These are phyloP conservation scores for Ramazzottius varieornatus DNA, from an alignment of 2,888 invertebrate genomes.

Conservation along the genomic window DNA sequence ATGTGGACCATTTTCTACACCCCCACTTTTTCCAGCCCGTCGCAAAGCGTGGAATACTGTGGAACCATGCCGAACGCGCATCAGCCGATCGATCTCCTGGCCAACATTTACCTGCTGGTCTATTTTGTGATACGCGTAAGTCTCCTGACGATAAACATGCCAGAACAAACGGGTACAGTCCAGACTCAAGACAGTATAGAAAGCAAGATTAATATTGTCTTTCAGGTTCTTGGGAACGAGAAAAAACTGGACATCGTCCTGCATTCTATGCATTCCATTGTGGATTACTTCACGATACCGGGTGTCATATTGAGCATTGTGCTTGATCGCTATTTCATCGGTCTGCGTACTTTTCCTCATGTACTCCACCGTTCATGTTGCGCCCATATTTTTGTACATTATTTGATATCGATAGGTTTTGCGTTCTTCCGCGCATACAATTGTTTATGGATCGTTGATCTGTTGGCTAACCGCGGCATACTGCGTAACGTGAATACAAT, in stretches of 20 bases:
- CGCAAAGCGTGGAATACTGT: neutral
- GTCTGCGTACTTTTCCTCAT: neutral
- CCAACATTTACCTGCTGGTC: neutral
- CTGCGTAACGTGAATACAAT: neutral
- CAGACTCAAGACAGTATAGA: neutral
- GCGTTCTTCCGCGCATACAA: slow-evolving; percentile 1
- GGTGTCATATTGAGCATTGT: neutral
- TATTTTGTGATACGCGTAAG: neutral
- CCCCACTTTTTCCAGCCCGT: neutral
- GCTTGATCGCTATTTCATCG: neutral
- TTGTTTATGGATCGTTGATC: neutral
- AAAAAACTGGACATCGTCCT: neutral
- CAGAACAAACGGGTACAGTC: too few relatives aligned
- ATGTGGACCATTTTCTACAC: too few relatives aligned
- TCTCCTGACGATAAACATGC: too few relatives aligned
- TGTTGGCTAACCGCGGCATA: neutral
- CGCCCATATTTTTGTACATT: too few relatives aligned
- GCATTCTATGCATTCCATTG: neutral
- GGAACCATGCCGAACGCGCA: neutral
- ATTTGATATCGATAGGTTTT: too few relatives aligned
- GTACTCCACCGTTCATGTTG: too few relatives aligned
- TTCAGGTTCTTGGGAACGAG: neutral
- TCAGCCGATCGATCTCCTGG: neutral
- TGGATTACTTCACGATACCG: slow-evolving; percentile 1
- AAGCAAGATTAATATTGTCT: neutral